Evolutionary conservation across 2,888 invertebrate genomes (phyloP), one percentile per base, ranked within the genome.

Genomic region (Agriopis leucophaearia): DNA sequence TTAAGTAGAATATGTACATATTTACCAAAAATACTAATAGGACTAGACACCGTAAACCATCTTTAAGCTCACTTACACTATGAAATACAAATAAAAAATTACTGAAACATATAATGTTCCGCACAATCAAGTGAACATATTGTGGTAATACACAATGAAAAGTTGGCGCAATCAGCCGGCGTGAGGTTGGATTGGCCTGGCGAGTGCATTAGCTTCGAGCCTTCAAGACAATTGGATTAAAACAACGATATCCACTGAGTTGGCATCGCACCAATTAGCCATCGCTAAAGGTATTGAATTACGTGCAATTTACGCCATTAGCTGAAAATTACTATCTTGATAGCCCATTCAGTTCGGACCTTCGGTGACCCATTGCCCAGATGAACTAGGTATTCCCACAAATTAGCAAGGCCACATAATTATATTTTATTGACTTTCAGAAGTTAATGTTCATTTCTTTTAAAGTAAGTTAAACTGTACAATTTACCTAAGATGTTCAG

Each of bases 251-350:
- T 84, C 85, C 80, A 77, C 77, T 75, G 82, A 86, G 81, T 86
- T 92, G 91, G 90, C 92, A 85, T 85, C 80, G 82, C 80, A 91
- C 91, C 91, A 92, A 90, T 89, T 88, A 89, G 80, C 84, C 78
- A 84, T 82, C 81, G 84, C 79, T 27, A 27, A 27, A 78, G 78
- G 81, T 86, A 86, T 86, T 82, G 84, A 85, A 82, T 86, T 86
- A 84, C 81, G 76, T 80, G 85, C 82, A 87, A 89, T 89, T 90
- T 87, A 89, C 83, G 86, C 80, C 85, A 83, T 83, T 79, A 82
- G 78, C 86, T 89, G 90, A 82, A 87, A 87, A 84, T 88, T 90
- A 88, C 86, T 89, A 84, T 82, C 86, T 86, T 78, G 81, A 85
- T 84, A 82, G 87, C 79, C 84, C 81, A 86, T 88, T 87, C 81